phyloP scores from a whole-genome alignment of 1,140 invertebrate genomes.

The Platyura marginata region DNA sequence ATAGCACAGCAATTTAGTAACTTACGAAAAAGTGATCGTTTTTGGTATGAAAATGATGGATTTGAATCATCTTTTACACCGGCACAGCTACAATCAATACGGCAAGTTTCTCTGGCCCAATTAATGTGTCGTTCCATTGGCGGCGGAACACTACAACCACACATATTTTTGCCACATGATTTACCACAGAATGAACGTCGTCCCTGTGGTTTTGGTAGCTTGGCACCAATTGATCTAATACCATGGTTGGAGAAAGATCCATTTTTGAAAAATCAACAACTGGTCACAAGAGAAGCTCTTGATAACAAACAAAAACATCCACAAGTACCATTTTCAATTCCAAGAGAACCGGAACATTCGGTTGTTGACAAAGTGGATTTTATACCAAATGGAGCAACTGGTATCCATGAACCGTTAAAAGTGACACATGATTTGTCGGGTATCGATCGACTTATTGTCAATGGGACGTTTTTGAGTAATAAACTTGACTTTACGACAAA shows the following conservation, averaged over 20 bases:
- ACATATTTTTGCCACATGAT: conserved; percentile 18
- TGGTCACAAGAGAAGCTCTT: not conserved
- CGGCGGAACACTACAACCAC: conserved; percentile 20
- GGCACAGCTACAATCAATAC: conserved; percentile 72
- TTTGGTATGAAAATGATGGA: conserved; percentile 76
- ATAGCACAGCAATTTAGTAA: conserved; percentile 85
- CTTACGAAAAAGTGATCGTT: conserved; percentile 73
- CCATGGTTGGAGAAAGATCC: conserved; percentile 24
- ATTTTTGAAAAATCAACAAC: conserved; percentile 6
- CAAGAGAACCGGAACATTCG: not conserved
- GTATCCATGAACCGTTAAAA: not conserved
- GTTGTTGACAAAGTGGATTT: conserved; percentile 2
- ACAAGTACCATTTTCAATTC: not conserved
- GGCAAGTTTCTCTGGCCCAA: conserved; percentile 57
- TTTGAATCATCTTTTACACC: conserved; percentile 55
- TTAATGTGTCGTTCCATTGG: conserved; percentile 49
- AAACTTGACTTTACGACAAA: conserved; percentile 1
- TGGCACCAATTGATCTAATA: conserved; percentile 16
- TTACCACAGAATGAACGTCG: conserved; percentile 17
- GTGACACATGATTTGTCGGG: not conserved
- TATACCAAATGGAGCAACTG: not conserved
- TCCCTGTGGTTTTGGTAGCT: conserved; percentile 13
- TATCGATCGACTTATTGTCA: not conserved
- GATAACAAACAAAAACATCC: not conserved
- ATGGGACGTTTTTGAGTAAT: not conserved